Base-by-base conservation (phyloP, 2,113 vertebrate species). In the Ascaphus truei region DNA sequence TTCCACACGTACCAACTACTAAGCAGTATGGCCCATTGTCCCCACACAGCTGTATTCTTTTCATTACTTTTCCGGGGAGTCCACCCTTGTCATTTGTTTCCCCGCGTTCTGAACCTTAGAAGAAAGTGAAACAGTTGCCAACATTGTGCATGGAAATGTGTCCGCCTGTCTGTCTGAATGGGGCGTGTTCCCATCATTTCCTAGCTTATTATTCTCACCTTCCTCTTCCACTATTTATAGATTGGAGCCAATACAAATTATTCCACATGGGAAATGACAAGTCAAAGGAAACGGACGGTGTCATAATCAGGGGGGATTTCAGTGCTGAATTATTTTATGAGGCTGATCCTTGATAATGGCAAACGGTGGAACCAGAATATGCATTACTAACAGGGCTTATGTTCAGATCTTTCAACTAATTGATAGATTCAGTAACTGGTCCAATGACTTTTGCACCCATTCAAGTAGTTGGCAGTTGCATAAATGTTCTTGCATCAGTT, bases 141-240 rank as follows among this genome's bases (percentile, higher is more conserved):
- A 12, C 68, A 39, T 62, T 77, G 48, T 0, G 1, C 67, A 66
- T 56, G 0, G 18, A 77, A 63, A 39, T 74, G 43, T 66, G 72
- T 71, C 63, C 0, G 0, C 65, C 2, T 2, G 67, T 12, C 48
- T 23, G 72, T 52, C 29, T 23, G 15, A 16, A 0, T 68, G 66
- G 81, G 81, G 81, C 75, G 78, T 80, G 80, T 80, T 72, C 60
- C 71, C n/a, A 76, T 81, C 77, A 29, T 60, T 89, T 90, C 90
- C 90, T 75, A 77, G 77, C 73, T 79, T 80, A 87, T 90, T 91
- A 85, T 90, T 87, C 68, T 16, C 55, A 26, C 66, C 34, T 89
- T 90, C 88, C 88, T 85, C 73, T 82, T 80, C 74, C 12, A 65
- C 88, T 91, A 91, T 89, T 90, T 87, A 90, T 90, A 91, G 85